Evolutionary conservation across 2,797 vertebrate genomes (phyloP).

Genomic region (Gastrophryne carolinensis): DNA sequence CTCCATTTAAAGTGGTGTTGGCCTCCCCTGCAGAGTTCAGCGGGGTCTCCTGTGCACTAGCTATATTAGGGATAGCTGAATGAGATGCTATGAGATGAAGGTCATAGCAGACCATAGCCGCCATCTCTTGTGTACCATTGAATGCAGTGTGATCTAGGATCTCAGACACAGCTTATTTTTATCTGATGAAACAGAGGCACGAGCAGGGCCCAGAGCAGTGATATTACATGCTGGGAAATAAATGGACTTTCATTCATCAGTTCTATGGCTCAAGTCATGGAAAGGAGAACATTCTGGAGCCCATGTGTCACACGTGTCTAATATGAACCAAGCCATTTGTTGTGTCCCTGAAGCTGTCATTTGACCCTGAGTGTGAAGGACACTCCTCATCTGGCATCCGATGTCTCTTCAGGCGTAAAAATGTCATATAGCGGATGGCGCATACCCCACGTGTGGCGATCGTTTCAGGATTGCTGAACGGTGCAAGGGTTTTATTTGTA

Average conservation of each 20-base stretch:
- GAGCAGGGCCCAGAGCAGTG: not conserved
- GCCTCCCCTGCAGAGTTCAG: no score
- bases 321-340: not conserved
- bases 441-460: not conserved
- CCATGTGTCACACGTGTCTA: not conserved
- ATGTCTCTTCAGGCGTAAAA: not conserved
- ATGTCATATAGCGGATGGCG: not conserved
- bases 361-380: slow-evolving; percentile 32
- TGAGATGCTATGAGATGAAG: not conserved
- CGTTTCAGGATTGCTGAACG: not conserved
- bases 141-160: not conserved
- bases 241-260: not conserved
- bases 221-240: not conserved
- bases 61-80: not conserved
- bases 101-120: not conserved
- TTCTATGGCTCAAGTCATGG: not conserved
- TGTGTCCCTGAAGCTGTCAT: slow-evolving; percentile 36
- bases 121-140: not conserved
- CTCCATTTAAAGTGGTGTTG: not conserved
- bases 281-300: not conserved
- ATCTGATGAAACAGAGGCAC: not conserved
- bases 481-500: not conserved
- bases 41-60: not conserved
- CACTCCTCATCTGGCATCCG: slow-evolving; percentile 44
- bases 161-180: not conserved